These are phyloP conservation scores for Diachrysia chrysitis DNA, from an alignment of 2,888 invertebrate species.

Conservation along the genomic window DNA sequence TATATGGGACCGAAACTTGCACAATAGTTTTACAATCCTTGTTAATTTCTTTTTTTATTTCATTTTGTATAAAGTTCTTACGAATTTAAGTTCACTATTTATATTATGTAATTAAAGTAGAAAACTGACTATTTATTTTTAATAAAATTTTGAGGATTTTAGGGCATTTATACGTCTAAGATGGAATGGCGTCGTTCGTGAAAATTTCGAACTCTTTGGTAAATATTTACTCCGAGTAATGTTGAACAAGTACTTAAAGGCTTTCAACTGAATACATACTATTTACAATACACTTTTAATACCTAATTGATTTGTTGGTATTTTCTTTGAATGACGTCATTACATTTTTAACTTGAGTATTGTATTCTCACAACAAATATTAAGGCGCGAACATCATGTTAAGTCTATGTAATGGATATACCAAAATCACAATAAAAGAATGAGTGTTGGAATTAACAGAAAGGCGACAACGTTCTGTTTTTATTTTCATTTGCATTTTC, in stretches of 20 bases:
- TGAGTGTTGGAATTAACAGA: constrained; percentile 90
- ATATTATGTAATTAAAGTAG: constrained; percentile 81
- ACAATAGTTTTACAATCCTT: constrained; percentile 55
- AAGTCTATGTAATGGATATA: constrained; percentile 81
- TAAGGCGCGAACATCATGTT: constrained; percentile 77
- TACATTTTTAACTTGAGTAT: constrained; percentile 67
- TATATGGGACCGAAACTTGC: constrained; percentile 73
- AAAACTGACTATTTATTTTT: constrained; percentile 85
- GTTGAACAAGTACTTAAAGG: constrained; percentile 40
- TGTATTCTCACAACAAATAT: constrained; percentile 89
- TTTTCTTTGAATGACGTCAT: constrained; percentile 71
- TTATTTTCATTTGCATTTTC: constrained; percentile 75
- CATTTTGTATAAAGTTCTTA: constrained; percentile 84
- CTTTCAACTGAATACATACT: constrained; percentile 47
- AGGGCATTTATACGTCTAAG: constrained; percentile 71
- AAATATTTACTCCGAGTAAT: constrained; percentile 22
- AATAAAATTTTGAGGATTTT: constrained; percentile 72
- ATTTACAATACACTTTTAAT: constrained; percentile 28
- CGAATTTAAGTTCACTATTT: constrained; percentile 83
- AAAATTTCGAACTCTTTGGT: constrained; percentile 45
- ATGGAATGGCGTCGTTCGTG: constrained; percentile 74
- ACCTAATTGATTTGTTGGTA: constrained; percentile 21
- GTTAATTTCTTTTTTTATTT: constrained; percentile 69
- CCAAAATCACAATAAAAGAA: constrained; percentile 88
- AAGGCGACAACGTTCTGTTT: constrained; percentile 78